These are phyloP conservation scores for Nemurella pictetii DNA, from an alignment of 2,888 invertebrate species.

Conservation along the genomic window DNA sequence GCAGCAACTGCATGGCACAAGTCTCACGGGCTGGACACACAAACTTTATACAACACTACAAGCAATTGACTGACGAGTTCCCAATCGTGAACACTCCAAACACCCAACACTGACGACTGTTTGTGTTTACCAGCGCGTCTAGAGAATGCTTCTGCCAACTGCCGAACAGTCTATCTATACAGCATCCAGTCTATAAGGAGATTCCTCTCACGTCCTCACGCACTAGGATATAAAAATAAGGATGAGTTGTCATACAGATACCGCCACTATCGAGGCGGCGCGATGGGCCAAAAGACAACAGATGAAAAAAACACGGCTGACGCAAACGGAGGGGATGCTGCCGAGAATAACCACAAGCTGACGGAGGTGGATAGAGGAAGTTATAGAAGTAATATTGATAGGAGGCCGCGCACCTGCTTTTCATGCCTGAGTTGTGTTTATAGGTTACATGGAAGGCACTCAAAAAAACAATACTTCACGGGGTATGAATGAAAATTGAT, in stretches of 20 bases:
- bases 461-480: too few relatives aligned
- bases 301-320: not conserved
- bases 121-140: not conserved
- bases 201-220: not conserved
- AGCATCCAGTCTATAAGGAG: not conserved
- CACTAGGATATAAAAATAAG: not conserved
- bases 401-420: too few relatives aligned
- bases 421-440: too few relatives aligned
- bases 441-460: too few relatives aligned
- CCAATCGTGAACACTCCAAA: not conserved
- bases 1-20: not conserved
- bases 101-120: not conserved
- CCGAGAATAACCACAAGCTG: not conserved
- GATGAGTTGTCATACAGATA: not conserved
- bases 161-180: too few relatives aligned
- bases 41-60: too few relatives aligned
- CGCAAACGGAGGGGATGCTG: not conserved
- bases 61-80: not conserved
- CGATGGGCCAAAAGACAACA: not conserved
- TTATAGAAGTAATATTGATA: too few relatives aligned
- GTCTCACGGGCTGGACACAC: not conserved
- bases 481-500: too few relatives aligned
- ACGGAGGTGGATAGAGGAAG: not conserved
- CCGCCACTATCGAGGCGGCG: not conserved
- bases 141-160: not conserved